These are phyloP conservation scores for Poeciliopsis prolifica DNA, from an alignment of 2,113 vertebrate genomes.

Conservation along the genomic window DNA sequence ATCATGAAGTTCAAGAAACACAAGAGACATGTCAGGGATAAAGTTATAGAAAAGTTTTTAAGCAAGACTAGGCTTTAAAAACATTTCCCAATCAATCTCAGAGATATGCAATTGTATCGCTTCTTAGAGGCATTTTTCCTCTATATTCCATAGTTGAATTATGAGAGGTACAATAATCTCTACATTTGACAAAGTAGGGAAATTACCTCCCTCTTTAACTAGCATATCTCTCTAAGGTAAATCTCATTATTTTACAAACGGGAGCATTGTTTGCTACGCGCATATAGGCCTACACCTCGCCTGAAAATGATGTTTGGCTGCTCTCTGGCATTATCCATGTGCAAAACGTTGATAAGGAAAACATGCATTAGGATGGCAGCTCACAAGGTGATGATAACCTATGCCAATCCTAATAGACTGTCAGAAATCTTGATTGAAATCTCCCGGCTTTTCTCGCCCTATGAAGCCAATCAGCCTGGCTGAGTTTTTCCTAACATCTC, in stretches of 20 bases:
- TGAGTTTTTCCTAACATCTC: constrained; percentile 32
- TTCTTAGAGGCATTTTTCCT: neutral
- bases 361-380: constrained; percentile 75
- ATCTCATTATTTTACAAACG: constrained; percentile 57
- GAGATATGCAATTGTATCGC: too few relatives aligned
- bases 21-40: too few relatives aligned
- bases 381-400: constrained; percentile 80
- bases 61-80: too few relatives aligned
- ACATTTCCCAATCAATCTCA: too few relatives aligned
- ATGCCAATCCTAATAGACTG: constrained; percentile 77
- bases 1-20: too few relatives aligned
- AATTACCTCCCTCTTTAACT: constrained; percentile 21
- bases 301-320: constrained; percentile 63
- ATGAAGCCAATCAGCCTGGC: constrained; percentile 69
- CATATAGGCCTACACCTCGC: constrained; percentile 48
- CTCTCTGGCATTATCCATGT: constrained; percentile 65
- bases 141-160: neutral
- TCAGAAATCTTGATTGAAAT: constrained; percentile 83
- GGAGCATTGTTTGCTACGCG: constrained; percentile 58
- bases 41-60: too few relatives aligned
- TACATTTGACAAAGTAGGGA: constrained; percentile 15
- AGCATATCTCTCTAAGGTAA: constrained; percentile 41
- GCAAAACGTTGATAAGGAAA: constrained; percentile 76
- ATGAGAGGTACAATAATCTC: constrained; percentile 24
- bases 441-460: constrained; percentile 62